Conservation (phyloP, 30 jellyfish, hydroid and myxozoan species). For the Turritopsis dohrnii region DNA sequence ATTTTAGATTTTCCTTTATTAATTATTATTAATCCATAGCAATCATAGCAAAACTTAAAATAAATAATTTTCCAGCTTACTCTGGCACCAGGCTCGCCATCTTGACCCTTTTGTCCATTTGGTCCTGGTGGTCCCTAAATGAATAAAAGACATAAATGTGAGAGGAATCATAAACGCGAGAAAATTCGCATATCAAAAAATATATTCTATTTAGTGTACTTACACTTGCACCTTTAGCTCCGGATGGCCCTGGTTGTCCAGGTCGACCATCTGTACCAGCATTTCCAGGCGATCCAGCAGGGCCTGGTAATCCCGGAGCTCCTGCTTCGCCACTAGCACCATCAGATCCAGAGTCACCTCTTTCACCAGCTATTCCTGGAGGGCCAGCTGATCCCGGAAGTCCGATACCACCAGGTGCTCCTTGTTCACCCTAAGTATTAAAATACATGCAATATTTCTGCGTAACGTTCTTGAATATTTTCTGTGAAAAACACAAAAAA, state of each 20-base stretch:
- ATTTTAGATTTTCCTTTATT: not conserved
- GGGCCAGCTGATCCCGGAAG: conserved; percentile 72
- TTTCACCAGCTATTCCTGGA: conserved; percentile 48
- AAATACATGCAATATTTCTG: conserved; percentile 5
- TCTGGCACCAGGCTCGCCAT: conserved; percentile 31
- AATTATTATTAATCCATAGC: no score
- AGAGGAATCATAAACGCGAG: not conserved
- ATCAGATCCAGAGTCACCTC: conserved; percentile 38
- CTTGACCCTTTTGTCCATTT: conserved; percentile 32
- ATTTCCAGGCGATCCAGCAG: conserved; percentile 19
- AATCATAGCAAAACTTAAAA: not conserved
- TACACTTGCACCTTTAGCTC: conserved; percentile 45
- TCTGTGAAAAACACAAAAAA: not conserved
- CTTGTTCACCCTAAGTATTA: conserved; percentile 42
- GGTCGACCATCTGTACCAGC: conserved; percentile 79
- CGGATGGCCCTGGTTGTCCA: conserved; percentile 83
- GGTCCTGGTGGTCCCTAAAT: conserved; percentile 36
- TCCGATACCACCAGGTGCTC: conserved; percentile 61
- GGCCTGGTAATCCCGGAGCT: conserved; percentile 71
- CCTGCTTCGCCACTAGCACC: conserved; percentile 81
- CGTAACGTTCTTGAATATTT: conserved; percentile 20
- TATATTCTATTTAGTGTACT: not conserved
- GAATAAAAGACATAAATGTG: not conserved
- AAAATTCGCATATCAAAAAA: not conserved
- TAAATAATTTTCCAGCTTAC: conserved; percentile 27